Percentiles rank a stretch among this genome's conserved stretches.
phyloP scores from a whole-genome alignment of 2,797 vertebrate genomes.

The Threskiornis aethiopicus region DNA sequence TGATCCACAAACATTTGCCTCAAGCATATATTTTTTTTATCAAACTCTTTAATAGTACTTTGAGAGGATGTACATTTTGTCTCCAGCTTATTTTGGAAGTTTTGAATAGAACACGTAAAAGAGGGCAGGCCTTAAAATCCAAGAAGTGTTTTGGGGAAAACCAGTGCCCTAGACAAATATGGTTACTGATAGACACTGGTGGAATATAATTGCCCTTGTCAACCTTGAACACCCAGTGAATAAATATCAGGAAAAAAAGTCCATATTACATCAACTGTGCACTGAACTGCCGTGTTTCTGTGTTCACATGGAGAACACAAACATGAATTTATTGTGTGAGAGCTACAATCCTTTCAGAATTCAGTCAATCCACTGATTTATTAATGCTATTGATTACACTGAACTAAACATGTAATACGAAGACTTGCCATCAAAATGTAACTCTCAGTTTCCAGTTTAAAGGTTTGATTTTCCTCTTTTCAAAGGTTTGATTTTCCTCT shows the following conservation, averaged over 20 bases:
- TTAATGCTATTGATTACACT: constrained; percentile 64
- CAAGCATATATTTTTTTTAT: background rate
- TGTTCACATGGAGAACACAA: constrained; percentile 42
- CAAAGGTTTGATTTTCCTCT: constrained; percentile 26
- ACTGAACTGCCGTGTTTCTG: constrained; percentile 51
- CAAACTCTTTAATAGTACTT: background rate
- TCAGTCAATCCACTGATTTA: constrained; percentile 53
- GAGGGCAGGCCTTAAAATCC: background rate
- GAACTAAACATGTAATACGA: constrained; percentile 16
- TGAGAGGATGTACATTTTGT: background rate
- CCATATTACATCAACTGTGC: constrained; percentile 59
- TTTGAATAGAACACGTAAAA: background rate
- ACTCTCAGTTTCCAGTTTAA: background rate
- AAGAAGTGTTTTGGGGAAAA: background rate
- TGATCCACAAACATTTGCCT: constrained; percentile 7
- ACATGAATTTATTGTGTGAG: constrained; percentile 59
- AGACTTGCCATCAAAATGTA: constrained; percentile 20
- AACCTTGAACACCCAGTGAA: constrained; percentile 63
- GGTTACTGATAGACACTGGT: constrained; percentile 27
- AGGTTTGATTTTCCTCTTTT: constrained; percentile 24
- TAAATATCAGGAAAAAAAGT: constrained; percentile 70
- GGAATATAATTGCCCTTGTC: constrained; percentile 60
- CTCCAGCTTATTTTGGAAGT: constrained; percentile 5
- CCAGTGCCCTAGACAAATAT: background rate
- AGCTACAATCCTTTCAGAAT: constrained; percentile 49